phyloP scores from a whole-genome alignment of 2,797 vertebrate genomes.

The Peromyscus attwateri region DNA sequence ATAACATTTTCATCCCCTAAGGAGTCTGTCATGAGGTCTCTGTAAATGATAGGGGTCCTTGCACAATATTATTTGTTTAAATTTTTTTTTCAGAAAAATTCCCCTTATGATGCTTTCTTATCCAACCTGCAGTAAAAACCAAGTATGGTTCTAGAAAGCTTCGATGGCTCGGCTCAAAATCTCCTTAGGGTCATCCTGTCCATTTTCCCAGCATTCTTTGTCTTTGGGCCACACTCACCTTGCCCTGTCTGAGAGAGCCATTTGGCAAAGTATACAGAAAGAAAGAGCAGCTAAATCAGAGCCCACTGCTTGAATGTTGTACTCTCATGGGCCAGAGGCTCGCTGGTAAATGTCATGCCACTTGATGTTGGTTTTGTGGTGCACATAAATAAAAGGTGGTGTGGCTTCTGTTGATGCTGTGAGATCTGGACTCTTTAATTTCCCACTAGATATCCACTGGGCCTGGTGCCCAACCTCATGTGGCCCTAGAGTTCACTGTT shows the following conservation, averaged over 20 bases:
- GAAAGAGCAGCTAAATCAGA: neutral
- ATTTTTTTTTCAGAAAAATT: neutral
- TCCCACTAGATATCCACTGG: neutral
- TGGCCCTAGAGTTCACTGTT: neutral
- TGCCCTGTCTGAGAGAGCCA: neutral
- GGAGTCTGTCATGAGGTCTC: conserved; percentile 20
- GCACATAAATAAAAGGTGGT: neutral
- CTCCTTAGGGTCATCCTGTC: neutral
- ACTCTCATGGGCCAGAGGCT: neutral
- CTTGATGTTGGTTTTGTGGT: neutral
- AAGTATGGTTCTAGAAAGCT: conserved; percentile 6
- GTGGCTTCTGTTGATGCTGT: conserved; percentile 1
- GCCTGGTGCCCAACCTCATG: neutral
- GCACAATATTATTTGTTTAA: conserved; percentile 6
- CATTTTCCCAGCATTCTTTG: neutral
- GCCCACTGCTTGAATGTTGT: neutral
- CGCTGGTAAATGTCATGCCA: neutral
- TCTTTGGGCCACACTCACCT: neutral
- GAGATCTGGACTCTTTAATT: neutral
- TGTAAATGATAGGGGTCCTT: conserved; percentile 41
- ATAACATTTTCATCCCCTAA: neutral
- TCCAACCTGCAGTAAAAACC: neutral
- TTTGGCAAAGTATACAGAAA: neutral
- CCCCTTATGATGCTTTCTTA: neutral
- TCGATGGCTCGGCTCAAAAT: neutral